Evolutionary conservation across 2,888 invertebrate genomes (phyloP), one percentile per base, ranked within the genome.

Genomic region (Sphecodes monilicornis): DNA sequence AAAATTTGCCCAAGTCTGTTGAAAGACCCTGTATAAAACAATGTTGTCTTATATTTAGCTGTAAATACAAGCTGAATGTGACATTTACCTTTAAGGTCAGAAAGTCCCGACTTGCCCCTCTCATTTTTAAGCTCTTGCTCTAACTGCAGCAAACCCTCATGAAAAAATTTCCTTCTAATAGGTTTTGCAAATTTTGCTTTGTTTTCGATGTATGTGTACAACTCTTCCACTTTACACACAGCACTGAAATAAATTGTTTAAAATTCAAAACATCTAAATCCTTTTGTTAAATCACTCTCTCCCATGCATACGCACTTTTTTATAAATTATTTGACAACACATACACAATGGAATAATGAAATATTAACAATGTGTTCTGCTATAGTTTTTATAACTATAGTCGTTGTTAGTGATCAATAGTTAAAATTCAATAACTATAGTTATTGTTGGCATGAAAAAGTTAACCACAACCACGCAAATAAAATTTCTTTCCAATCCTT

Each of bases 101-200:
- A 82, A 43, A 90, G 78, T 3, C 84, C 60, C 39, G 87, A 69
- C 22, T 87, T 89, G 60, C 54, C 88, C 77, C 95, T 95, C 88
- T 96, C 96, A 80, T 96, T 96, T 78, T 96, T 95, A 71, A 97
- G 96, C 86, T 98, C 98, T 84, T 97, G 96, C 92, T 98, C 98
- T 83, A 99, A 98, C 95, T 99, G 97, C 92, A 97, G 96, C 29
- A 99, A 96, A 0, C 98, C 99, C 92, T 98, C 98, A 82, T 97
- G 97, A 93, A 98, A 99, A 95, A 96, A 97, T 91, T 97, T 97
- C 54, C 98, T 96, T 93, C 98, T 98, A 88, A 97, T 96, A 0
- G 97, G 96, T 93, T 97, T 98, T 76, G 96, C 98, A 95, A 97
- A 98, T 95, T 97, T 98, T 90, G 96, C 97, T 95, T 98, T 98